These are phyloP conservation scores for Drosophila mimica DNA, from an alignment of 2,888 invertebrate species.

Conservation along the genomic window DNA sequence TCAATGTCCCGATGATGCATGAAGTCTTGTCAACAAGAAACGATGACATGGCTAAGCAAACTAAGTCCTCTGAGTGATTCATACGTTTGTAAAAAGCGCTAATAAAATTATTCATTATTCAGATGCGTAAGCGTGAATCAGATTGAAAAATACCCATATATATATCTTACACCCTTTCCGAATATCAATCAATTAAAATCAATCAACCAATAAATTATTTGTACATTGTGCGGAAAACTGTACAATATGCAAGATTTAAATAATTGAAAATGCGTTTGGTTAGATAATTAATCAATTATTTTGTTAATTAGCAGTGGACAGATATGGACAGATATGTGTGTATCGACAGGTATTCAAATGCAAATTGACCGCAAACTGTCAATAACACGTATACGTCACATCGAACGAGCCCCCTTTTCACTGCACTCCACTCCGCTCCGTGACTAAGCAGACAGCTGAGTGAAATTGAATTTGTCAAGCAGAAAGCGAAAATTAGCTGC, in stretches of 20 bases:
- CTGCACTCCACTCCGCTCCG: background rate
- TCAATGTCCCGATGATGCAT: background rate
- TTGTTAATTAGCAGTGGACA: conserved; percentile 46
- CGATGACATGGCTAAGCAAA: conserved; percentile 2
- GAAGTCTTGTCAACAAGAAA: background rate
- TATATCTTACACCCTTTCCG: background rate
- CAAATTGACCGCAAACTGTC: conserved; percentile 40
- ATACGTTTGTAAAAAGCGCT: background rate
- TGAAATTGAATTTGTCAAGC: conserved; percentile 68
- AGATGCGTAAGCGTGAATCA: conserved; percentile 4
- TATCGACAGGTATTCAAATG: conserved; percentile 1
- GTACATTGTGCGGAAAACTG: conserved; percentile 1
- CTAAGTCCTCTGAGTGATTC: conserved; percentile 7
- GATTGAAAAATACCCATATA: background rate
- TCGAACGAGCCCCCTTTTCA: conserved; percentile 5
- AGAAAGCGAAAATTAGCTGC: conserved; percentile 47
- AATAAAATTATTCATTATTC: background rate
- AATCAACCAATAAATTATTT: conserved; percentile 26
- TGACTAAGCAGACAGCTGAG: conserved; percentile 30
- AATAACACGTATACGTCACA: conserved; percentile 62
- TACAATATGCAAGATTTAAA: conserved; percentile 9
- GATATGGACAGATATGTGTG: background rate
- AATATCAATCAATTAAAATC: conserved; percentile 22
- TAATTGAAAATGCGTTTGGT: conserved; percentile 34
- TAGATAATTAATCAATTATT: conserved; percentile 65